phyloP scores from a whole-genome alignment of 2,113 vertebrate species.

The Thalassoma bifasciatum region DNA sequence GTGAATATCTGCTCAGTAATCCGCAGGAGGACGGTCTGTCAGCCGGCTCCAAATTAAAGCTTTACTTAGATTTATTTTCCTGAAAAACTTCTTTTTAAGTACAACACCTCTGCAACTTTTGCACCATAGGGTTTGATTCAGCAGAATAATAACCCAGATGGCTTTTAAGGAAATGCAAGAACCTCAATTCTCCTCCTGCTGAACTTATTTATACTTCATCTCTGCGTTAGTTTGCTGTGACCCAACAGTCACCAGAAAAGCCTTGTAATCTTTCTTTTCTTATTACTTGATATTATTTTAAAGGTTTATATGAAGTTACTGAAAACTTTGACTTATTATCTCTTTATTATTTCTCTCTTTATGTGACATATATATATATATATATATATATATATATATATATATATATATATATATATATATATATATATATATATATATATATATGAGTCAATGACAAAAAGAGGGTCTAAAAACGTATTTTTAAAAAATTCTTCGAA shows the following conservation, averaged over 20 bases:
- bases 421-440: too few species aligned
- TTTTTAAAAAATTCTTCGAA: too few species aligned
- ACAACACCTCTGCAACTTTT: constrained; percentile 13
- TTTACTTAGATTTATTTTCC: neutral
- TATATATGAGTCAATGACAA: too few species aligned
- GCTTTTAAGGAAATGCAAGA: constrained; percentile 13
- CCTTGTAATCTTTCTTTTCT: neutral
- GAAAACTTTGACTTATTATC: neutral
- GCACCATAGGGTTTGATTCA: constrained; percentile 12
- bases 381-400: too few species aligned
- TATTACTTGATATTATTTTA: neutral
- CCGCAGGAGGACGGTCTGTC: constrained; percentile 8
- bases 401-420: too few species aligned
- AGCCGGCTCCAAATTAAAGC: constrained; percentile 14
- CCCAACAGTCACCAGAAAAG: neutral
- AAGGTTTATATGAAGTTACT: constrained; percentile 12
- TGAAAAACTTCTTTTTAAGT: constrained; percentile 7
- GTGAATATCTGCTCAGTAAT: constrained; percentile 11
- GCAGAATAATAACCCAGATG: constrained; percentile 25
- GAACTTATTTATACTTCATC: constrained; percentile 10
- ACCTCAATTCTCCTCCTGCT: constrained; percentile 1
- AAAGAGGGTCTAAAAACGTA: too few species aligned
- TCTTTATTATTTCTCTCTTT: too few species aligned
- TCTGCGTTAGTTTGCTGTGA: constrained; percentile 18
- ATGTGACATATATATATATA: too few species aligned